Percentiles rank a stretch among this genome's conserved stretches.
Evolutionary conservation across 2,888 invertebrate species (phyloP).

Genomic region (Drosophila kuntzei): DNA sequence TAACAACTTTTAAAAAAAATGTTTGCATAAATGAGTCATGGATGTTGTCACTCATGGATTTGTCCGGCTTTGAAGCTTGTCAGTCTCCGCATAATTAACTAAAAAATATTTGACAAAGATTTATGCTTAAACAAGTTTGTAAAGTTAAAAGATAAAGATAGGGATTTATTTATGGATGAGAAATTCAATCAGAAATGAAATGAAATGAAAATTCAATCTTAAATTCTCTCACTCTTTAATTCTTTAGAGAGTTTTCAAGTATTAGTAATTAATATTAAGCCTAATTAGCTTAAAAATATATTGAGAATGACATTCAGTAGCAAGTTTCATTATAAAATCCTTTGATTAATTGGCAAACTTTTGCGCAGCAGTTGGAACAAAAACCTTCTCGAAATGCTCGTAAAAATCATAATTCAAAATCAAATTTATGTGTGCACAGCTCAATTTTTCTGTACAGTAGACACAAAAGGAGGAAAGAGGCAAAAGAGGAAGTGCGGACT

Average conservation of each 20-base stretch:
- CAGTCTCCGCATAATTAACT: neutral
- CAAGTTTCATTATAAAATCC: slow-evolving; percentile 38
- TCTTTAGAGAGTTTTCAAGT: neutral
- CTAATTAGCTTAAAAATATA: slow-evolving; percentile 42
- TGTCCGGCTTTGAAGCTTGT: slow-evolving; percentile 21
- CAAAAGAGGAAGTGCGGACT: slow-evolving; percentile 4
- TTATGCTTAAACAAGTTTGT: slow-evolving; percentile 3
- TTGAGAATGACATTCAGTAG: slow-evolving; percentile 39
- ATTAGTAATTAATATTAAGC: slow-evolving; percentile 18
- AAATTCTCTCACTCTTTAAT: no score
- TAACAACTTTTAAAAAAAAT: slow-evolving; percentile 22
- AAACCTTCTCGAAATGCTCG: slow-evolving; percentile 13
- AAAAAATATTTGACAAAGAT: slow-evolving; percentile 3
- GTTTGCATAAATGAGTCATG: slow-evolving; percentile 42
- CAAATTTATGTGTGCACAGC: slow-evolving; percentile 57
- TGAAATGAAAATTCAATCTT: no score
- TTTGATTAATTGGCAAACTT: slow-evolving; percentile 52
- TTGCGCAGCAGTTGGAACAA: slow-evolving; percentile 35
- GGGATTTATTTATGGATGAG: neutral
- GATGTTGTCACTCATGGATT: slow-evolving; percentile 16
- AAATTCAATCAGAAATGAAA: neutral
- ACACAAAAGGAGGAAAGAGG: slow-evolving; percentile 12
- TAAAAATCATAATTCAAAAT: slow-evolving; percentile 51
- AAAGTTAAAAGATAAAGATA: neutral
- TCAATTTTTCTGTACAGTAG: slow-evolving; percentile 40